Conservation (phyloP, 2,888 invertebrate genomes). For the Drosophila quinaria region DNA sequence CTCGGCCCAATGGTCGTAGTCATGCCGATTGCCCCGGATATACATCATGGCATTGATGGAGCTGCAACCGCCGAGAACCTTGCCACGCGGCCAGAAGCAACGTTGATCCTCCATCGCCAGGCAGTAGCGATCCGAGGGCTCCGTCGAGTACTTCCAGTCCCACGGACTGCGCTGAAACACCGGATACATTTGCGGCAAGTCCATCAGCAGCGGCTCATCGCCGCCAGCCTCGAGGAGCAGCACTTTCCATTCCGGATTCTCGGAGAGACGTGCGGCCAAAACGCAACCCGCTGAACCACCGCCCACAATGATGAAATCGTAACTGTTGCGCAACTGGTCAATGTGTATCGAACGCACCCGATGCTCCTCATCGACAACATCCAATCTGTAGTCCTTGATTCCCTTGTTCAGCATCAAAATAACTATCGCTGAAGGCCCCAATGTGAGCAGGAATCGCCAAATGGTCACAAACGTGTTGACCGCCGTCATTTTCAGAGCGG, state of each 20-base stretch:
- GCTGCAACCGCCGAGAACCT: constrained; percentile 92
- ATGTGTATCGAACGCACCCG: constrained; percentile 88
- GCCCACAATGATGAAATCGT: constrained; percentile 93
- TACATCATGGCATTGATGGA: constrained; percentile 96
- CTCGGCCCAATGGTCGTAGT: constrained; percentile 94
- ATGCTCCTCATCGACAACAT: constrained; percentile 89
- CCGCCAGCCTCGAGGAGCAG: constrained; percentile 93
- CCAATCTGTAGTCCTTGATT: constrained; percentile 89
- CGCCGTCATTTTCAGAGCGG: constrained; percentile 45
- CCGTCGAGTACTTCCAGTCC: constrained; percentile 94
- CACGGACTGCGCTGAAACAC: constrained; percentile 90
- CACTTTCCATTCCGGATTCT: constrained; percentile 90
- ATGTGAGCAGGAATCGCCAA: constrained; percentile 88
- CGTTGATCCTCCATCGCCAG: constrained; percentile 88
- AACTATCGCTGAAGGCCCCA: constrained; percentile 89
- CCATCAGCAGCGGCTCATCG: constrained; percentile 90
- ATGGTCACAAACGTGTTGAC: constrained; percentile 86
- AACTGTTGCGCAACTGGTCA: constrained; percentile 87
- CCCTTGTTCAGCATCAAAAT: constrained; percentile 89
- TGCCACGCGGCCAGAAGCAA: constrained; percentile 93
- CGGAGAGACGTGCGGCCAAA: constrained; percentile 91
- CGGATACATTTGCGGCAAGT: constrained; percentile 91
- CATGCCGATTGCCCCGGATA: constrained; percentile 92
- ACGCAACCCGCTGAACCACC: constrained; percentile 94
- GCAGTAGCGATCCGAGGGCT: constrained; percentile 90